These are phyloP conservation scores for Drymodes brunneopygia DNA, from an alignment of 2,113 vertebrate species.

Conservation along the genomic window DNA sequence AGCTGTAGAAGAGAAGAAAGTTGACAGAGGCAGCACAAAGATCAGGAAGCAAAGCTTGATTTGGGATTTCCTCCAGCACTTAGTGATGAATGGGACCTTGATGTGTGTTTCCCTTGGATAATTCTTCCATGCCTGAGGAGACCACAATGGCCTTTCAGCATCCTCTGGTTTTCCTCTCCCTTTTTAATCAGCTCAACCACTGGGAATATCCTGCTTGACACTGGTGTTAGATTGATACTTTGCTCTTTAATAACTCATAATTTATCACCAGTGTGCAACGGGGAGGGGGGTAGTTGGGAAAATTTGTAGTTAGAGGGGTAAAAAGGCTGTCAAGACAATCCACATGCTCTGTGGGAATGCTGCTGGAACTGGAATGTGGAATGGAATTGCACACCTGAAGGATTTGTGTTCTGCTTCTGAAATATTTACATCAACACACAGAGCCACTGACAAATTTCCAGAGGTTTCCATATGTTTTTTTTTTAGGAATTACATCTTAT, in stretches of 20 bases:
- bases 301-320: neutral
- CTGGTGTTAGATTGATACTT: neutral
- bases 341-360: neutral
- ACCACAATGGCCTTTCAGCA: neutral
- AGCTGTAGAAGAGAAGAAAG: neutral
- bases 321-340: neutral
- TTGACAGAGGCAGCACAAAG: neutral
- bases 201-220: neutral
- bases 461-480: neutral
- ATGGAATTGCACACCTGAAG: neutral
- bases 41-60: neutral
- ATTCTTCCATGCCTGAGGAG: neutral
- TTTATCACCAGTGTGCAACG: neutral
- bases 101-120: neutral
- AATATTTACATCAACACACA: neutral
- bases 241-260: neutral
- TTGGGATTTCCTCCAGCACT: neutral
- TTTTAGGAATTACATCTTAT: neutral
- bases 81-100: neutral
- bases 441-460: neutral
- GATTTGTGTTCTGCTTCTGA: neutral
- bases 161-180: neutral
- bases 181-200: neutral
- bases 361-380: no score
- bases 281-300: neutral